Evolutionary conservation across 2,797 vertebrate species (phyloP).

Genomic region (Acomys russatus): DNA sequence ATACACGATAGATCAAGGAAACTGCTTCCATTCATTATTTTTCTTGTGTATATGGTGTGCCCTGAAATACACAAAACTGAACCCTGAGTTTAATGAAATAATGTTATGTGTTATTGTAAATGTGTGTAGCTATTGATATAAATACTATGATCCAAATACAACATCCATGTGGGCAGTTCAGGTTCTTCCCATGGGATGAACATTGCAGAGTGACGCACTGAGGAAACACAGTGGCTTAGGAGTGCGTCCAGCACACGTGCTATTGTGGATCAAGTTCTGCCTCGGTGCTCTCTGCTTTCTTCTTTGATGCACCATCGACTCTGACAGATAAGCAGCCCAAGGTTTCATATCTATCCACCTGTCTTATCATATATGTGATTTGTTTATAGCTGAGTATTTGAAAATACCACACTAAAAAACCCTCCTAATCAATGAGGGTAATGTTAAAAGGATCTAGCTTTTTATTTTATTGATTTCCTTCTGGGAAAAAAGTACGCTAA

Average conservation of each 20-base stretch:
- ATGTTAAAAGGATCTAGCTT: neutral
- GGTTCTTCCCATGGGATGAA: neutral
- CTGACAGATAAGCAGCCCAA: neutral
- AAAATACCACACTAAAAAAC: neutral
- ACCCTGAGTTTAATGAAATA: slow-evolving; percentile 12
- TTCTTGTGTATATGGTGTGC: neutral
- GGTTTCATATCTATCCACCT: neutral
- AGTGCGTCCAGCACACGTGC: neutral
- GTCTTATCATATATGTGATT: neutral
- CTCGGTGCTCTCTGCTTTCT: neutral
- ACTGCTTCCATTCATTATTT: slow-evolving; percentile 20
- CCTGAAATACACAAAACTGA: neutral
- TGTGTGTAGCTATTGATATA: neutral
- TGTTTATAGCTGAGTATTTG: neutral
- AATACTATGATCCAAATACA: neutral
- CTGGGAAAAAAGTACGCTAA: neutral
- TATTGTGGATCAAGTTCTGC: neutral
- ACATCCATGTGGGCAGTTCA: neutral
- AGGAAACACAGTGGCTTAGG: neutral
- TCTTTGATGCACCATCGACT: neutral
- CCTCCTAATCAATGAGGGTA: neutral
- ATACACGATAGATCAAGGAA: neutral
- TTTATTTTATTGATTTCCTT: neutral
- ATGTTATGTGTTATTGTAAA: neutral
- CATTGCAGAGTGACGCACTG: neutral